Evolutionary conservation across 2,113 vertebrate genomes (phyloP), one percentile per base, ranked within the genome.

Genomic region (Oophaga pumilio): DNA sequence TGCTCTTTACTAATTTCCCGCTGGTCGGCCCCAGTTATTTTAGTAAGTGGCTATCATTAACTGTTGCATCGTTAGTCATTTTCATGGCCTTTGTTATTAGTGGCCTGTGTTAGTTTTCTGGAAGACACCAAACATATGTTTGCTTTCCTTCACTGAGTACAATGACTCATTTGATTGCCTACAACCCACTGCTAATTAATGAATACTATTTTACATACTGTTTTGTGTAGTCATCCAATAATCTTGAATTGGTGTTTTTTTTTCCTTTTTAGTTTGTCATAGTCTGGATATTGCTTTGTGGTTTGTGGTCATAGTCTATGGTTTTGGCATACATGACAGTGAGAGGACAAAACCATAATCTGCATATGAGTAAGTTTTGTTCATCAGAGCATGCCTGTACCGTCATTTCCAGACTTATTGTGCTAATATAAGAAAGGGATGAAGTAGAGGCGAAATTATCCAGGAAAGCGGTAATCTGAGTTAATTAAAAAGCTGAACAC

Each of bases 41-140:
- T 69, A 28, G 10, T 69, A 69, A 13, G 8, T 12, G 12, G 13
- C 14, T 28, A 14, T n/a, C n/a, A 14, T 13, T 69, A 13, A 2
- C 66, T 69, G 24, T 28, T 69, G 66, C 12, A 26, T 69, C 1
- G n/a, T 69, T 26, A 69, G 14, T 69, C 2, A 69, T 28, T 13
- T 10, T 69, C 12, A 26, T 69, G n/a, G 11, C 68, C 14, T 1
- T 26, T 8, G 14, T 71, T 33, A 11, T n/a, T 52, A 15, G 43
- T 6, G 49, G 62, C 24, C 20, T 64, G 59, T 66, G 59, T 20
- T 18, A 8, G 49, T 52, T 74, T 50, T 28, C 69, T 76, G 85
- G 60, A 62, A 86, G 59, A 28, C 71, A 64, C 11, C 76, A 22
- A 20, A 49, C 85, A 62, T 66, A 56, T 86, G 76, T 78, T 86